Evolutionary conservation across 2,888 invertebrate species (phyloP), one percentile per base, ranked within the genome.

Genomic region (Pachymerium ferrugineum): DNA sequence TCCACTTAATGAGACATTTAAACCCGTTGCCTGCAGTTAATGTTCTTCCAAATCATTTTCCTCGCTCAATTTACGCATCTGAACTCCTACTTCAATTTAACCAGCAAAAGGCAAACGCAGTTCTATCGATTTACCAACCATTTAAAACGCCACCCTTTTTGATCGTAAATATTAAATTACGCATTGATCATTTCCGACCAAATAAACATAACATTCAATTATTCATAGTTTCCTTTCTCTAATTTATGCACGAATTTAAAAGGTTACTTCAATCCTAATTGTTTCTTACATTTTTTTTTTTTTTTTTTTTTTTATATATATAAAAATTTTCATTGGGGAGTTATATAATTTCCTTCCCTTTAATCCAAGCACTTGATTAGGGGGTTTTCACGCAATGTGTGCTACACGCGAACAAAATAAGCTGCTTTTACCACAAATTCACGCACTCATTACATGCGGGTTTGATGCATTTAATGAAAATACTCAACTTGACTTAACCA

Each of bases 331-430:
- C n/a, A n/a, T n/a, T n/a, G n/a, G n/a, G 22, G 54, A 54, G 22
- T 54, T 54, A 54, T 54, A 54, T 54, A 54, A 54, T 54, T 54
- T 54, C 22, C 54, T 54, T 14, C 22, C 54, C 54, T 54, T 22
- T 54, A 54, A 54, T 54, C 54, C 54, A 4, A 54, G 54, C 22
- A 54, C 54, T 54, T 54, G 54, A 54, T 54, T 54, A 54, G 54
- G 8, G 54, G 54, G 19, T 54, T 47, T 47, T 54, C 54, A 54
- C 25, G n/a, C n/a, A n/a, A n/a, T n/a, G n/a, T n/a, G n/a, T 54
- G 25, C 54, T 54, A 54, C 54, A 54, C 54, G 54, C 47, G 47
- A 47, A 47, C 47, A 47, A 47, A 54, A 54, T 54, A 22, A 19
- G 54, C 14, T 19, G 19, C 54, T 54, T 25, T 54, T 54, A 54